Conservation (phyloP, 2,888 invertebrate genomes). For the Agonopterix subpropinquella region DNA sequence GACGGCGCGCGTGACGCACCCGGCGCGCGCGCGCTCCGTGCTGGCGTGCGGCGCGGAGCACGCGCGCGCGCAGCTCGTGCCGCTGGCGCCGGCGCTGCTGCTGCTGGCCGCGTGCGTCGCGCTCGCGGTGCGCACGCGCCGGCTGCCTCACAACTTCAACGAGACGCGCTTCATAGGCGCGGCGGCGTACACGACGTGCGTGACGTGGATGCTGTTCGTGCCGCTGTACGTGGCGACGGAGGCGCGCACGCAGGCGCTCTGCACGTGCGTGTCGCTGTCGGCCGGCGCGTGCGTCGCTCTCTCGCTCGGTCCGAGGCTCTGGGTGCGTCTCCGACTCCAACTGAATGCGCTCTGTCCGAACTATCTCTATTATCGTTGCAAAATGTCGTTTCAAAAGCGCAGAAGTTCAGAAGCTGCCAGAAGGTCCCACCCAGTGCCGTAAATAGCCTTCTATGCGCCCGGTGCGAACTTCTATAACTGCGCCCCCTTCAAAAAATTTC, state of each 20-base stretch:
- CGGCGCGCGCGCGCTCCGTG: slow-evolving; percentile 66
- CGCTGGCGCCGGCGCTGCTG: slow-evolving; percentile 82
- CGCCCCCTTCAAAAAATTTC: no score
- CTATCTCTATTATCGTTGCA: no score
- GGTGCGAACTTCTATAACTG: no score
- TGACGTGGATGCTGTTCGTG: slow-evolving; percentile 86
- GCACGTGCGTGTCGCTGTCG: slow-evolving; percentile 83
- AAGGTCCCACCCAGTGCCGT: no score
- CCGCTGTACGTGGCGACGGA: slow-evolving; percentile 76
- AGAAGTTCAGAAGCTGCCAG: no score
- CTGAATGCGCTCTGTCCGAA: no score
- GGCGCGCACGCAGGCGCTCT: slow-evolving; percentile 45
- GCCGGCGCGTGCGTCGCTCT: slow-evolving; percentile 83
- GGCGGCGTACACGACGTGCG: slow-evolving; percentile 87
- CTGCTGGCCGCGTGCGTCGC: slow-evolving; percentile 84
- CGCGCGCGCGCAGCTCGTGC: slow-evolving; percentile 73
- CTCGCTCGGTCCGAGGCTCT: slow-evolving; percentile 85
- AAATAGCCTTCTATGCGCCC: no score
- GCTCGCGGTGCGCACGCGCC: slow-evolving; percentile 85
- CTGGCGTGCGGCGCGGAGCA: slow-evolving; percentile 76
- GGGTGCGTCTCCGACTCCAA: slow-evolving; percentile 52
- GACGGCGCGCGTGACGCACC: slow-evolving; percentile 69
- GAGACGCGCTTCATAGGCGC: slow-evolving; percentile 84
- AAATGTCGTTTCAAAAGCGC: no score
- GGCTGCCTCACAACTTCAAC: slow-evolving; percentile 89